phyloP scores from a whole-genome alignment of 2,888 invertebrate genomes.

The Tachina fera region DNA sequence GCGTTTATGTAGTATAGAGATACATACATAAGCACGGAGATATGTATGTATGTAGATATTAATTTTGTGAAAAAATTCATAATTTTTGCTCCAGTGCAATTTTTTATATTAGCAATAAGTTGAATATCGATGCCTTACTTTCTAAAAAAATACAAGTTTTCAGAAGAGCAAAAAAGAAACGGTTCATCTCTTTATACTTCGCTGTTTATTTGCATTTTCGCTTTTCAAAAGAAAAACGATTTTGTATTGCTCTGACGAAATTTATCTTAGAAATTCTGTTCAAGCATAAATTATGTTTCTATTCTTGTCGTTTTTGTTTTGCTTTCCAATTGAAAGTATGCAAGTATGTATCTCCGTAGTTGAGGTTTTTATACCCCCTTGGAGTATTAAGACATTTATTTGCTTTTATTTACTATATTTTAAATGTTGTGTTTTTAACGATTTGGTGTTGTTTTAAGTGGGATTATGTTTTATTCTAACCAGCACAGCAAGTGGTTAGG shows the following conservation, averaged over 20 bases:
- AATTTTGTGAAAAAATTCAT: no score
- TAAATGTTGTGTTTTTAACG: neutral
- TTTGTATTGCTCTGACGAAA: neutral
- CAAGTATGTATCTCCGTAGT: neutral
- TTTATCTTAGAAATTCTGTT: neutral
- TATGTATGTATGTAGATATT: no score
- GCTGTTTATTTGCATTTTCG: neutral
- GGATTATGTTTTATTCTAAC: constrained; percentile 9
- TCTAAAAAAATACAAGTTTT: no score
- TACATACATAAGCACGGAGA: no score
- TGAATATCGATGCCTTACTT: no score
- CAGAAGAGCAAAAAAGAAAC: no score
- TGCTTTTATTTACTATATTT: constrained; percentile 5
- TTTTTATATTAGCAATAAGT: no score
- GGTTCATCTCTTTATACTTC: no score
- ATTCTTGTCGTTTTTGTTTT: neutral
- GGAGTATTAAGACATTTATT: neutral
- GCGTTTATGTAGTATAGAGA: no score
- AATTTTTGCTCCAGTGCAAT: no score
- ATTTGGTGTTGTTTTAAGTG: constrained; percentile 33
- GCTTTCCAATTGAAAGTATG: neutral
- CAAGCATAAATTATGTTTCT: neutral
- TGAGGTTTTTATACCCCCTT: neutral
- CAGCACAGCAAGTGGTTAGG: neutral
- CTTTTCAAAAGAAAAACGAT: neutral